phyloP scores from a whole-genome alignment of 2,113 vertebrate species.

The Acrocephalus kingi region DNA sequence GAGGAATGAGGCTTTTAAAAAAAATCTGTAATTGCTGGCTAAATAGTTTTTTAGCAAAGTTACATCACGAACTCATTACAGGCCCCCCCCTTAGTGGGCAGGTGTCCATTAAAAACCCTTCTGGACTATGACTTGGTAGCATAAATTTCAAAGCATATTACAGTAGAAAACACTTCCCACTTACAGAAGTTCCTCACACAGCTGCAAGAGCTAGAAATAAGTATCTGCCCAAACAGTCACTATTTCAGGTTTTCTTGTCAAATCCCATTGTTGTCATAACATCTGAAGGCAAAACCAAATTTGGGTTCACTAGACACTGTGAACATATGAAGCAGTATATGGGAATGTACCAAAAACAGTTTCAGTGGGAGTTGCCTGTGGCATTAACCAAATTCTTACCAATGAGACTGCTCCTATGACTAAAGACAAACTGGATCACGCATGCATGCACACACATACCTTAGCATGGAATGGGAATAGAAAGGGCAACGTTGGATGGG shows the following conservation, averaged over 20 bases:
- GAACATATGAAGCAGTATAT: not conserved
- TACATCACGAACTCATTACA: not conserved
- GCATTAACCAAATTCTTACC: not conserved
- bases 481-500: accelerated
- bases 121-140: not conserved
- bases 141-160: not conserved
- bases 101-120: not conserved
- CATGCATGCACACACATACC: not conserved
- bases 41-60: not conserved
- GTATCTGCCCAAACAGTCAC: not conserved
- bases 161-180: not conserved
- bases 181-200: not conserved
- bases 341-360: not conserved
- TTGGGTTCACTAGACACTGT: not conserved
- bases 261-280: not conserved
- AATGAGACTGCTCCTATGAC: not conserved
- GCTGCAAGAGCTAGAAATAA: not conserved
- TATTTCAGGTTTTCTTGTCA: not conserved
- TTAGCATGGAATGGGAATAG: not conserved
- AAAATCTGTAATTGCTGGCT: not conserved
- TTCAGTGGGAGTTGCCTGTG: not conserved
- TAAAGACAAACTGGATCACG: not conserved
- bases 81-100: not conserved
- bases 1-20: not conserved
- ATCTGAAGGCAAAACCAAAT: not conserved